Evolutionary conservation across 2,113 vertebrate species (phyloP).

Genomic region (Rhodinocichla rosea): DNA sequence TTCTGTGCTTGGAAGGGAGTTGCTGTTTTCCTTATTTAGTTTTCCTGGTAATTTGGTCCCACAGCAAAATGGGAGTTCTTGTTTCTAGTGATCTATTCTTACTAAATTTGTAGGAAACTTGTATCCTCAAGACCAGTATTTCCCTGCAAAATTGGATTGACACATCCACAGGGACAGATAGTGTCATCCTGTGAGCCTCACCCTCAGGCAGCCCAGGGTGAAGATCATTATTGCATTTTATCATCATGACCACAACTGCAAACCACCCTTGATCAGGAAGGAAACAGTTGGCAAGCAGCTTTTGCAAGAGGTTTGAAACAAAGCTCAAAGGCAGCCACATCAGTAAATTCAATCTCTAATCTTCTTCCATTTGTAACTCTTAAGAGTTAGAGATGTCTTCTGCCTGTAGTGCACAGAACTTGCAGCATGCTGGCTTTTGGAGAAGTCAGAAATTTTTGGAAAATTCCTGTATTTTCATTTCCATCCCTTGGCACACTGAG

Average conservation of each 20-base stretch:
- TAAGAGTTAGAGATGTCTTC: accelerated
- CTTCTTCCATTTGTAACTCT: background rate
- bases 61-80: background rate
- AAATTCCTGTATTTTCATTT: background rate
- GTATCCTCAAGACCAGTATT: background rate
- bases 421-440: background rate
- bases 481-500: background rate
- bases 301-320: background rate
- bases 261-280: background rate
- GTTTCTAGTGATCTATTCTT: background rate
- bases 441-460: background rate
- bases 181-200: background rate
- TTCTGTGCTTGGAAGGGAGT: background rate
- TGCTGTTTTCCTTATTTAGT: background rate
- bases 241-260: background rate
- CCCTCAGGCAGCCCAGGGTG: background rate
- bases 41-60: background rate
- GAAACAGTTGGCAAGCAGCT: background rate
- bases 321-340: background rate
- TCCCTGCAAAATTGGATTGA: background rate
- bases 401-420: background rate
- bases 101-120: background rate
- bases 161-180: accelerated
- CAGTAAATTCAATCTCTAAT: background rate
- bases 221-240: background rate